A percentile compares a stretch with the other conserved stretches of the same genome.
Conservation (phyloP, 1,140 invertebrate genomes). For the Drosophila lacteicornis region DNA sequence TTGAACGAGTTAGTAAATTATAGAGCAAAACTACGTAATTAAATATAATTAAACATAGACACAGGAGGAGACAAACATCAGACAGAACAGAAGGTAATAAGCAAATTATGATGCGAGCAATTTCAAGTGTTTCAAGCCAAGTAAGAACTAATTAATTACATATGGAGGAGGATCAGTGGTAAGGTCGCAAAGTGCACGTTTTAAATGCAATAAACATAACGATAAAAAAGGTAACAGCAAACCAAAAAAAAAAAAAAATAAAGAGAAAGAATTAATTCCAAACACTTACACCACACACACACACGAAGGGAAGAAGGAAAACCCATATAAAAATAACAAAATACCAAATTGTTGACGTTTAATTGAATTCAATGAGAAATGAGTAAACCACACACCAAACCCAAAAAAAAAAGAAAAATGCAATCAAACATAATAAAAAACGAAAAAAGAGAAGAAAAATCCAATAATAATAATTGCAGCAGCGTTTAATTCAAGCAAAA, state of each 20-base stretch:
- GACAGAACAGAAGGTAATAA: slow-evolving; percentile 34
- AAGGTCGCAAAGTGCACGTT: slow-evolving; percentile 62
- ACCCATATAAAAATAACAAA: slow-evolving; percentile 36
- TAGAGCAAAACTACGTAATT: slow-evolving; percentile 69
- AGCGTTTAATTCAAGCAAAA: slow-evolving; percentile 69
- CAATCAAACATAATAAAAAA: slow-evolving; percentile 69
- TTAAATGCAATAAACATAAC: slow-evolving; percentile 72
- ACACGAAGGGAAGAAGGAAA: slow-evolving; percentile 32
- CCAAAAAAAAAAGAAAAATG: slow-evolving; percentile 48
- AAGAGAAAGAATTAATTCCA: slow-evolving; percentile 44
- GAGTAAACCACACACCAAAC: slow-evolving; percentile 26
- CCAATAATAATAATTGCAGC: slow-evolving; percentile 58
- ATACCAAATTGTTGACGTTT: slow-evolving; percentile 75
- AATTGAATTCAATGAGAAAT: slow-evolving; percentile 78
- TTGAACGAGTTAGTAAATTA: slow-evolving; percentile 75
- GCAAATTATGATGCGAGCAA: slow-evolving; percentile 74
- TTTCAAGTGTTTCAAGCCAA: slow-evolving; percentile 80
- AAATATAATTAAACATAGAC: slow-evolving; percentile 68
- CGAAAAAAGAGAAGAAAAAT: slow-evolving; percentile 28
- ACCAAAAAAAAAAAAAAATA: slow-evolving; percentile 24
- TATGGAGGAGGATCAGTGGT: slow-evolving; percentile 34
- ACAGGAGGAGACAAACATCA: slow-evolving; percentile 29
- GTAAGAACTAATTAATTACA: slow-evolving; percentile 53
- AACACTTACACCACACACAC: slow-evolving; percentile 39
- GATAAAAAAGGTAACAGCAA: slow-evolving; percentile 26